phyloP scores from a whole-genome alignment of 1,140 invertebrate species.

The Oncopodura yosiiana region DNA sequence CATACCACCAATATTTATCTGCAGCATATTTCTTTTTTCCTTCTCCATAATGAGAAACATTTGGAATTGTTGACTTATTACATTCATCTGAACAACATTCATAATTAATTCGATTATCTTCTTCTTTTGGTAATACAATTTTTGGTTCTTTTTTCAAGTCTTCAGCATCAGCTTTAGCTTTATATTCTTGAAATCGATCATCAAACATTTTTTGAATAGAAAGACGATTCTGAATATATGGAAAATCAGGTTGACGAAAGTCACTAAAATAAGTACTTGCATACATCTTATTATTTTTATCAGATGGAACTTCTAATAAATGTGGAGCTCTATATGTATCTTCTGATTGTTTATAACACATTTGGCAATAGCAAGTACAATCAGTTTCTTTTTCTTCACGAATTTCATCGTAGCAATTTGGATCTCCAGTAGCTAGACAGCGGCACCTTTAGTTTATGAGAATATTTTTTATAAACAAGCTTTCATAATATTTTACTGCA shows the following conservation, averaged over 20 bases:
- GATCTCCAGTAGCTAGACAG: conserved; percentile 29
- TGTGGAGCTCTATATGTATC: too few species aligned
- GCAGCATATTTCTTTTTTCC: too few species aligned
- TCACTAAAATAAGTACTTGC: conserved; percentile 25
- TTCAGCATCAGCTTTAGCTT: conserved; percentile 24
- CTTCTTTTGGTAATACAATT: conserved; percentile 5
- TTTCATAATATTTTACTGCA: background rate
- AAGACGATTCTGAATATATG: conserved; percentile 22
- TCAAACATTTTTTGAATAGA: conserved; percentile 10
- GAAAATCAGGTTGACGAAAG: conserved; percentile 22
- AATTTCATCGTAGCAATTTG: conserved; percentile 25
- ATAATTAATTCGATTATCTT: conserved; percentile 1
- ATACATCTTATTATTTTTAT: conserved; percentile 8
- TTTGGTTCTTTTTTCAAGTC: conserved; percentile 27
- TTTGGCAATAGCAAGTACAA: conserved; percentile 15
- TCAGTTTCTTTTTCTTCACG: conserved; percentile 19
- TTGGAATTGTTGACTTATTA: too few species aligned
- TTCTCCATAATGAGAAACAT: too few species aligned
- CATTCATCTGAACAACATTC: too few species aligned
- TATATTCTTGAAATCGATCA: conserved; percentile 15
- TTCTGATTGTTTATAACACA: conserved; percentile 20
- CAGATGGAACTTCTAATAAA: too few species aligned
- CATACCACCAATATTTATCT: conserved; percentile 25
- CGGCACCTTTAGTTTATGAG: too few species aligned
- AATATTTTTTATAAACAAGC: too few species aligned